Evolutionary conservation across 1,140 invertebrate species (phyloP), one percentile per base, ranked within the genome.

Genomic region (Ceratina japonica): DNA sequence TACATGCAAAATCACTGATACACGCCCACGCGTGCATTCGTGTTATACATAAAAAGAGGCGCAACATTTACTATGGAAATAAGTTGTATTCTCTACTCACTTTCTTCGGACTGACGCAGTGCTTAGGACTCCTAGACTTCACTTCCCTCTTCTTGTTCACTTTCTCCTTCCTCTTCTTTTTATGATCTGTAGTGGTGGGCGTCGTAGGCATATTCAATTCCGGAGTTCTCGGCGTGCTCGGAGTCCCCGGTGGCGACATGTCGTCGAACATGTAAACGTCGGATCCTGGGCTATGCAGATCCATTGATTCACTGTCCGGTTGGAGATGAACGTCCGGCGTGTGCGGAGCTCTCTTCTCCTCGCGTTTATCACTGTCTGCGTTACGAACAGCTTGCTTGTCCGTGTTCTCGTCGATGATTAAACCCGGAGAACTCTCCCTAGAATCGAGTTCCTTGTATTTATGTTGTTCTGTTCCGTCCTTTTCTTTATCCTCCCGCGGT

Each of bases 91-190:
- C 10, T 44, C 37, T 44, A 44, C 31, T 20, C 82, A 91, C 92
- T 87, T 92, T 92, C 54, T 91, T 91, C 0, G 90, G 81, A 58
- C 86, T 87, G 49, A 87, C 68, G 68, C 84, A 79, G 70, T 85
- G 86, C 66, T 91, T 91, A 1, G 88, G 84, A 66, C 75, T 89
- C 75, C 93, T 93, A 1, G 87, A 75, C 81, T 95, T 95, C 64
- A 94, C 91, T 87, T 94, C 94, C 85, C 94, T 95, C 86, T 95
- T 95, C 87, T 94, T 94, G 84, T 93, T 93, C 83, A 94, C 93
- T 89, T 94, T 94, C 81, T 95, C 95, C 87, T 95, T 95, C 70
- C 94, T 93, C 86, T 94, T 91, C 44, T 91, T 91, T 58, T 93
- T 91, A 27, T 92, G 91, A 13, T 92, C 78, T 8, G 37, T 44